Evolutionary conservation across 2,888 invertebrate species (phyloP).

Genomic region (Bursaphelenchus okinawaensis): DNA sequence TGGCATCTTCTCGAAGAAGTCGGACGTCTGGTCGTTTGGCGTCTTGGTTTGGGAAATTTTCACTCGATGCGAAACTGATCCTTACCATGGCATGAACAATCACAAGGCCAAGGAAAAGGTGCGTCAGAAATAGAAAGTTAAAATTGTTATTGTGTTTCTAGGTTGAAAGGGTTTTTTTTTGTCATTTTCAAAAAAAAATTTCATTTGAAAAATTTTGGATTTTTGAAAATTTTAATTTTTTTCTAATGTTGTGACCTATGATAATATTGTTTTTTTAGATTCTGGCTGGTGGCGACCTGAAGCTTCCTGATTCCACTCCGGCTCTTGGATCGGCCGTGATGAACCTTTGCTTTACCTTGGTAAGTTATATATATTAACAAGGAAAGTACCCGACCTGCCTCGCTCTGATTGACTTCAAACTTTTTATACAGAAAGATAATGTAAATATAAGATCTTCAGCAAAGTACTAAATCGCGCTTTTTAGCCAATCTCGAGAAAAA

Average conservation of each 20-base stretch:
- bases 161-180: neutral
- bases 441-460: too few relatives aligned
- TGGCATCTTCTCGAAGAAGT: constrained; percentile 20
- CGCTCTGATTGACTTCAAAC: too few relatives aligned
- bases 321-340: neutral
- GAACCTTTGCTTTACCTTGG: constrained; percentile 16
- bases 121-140: neutral
- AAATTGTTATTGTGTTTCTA: neutral
- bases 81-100: constrained; percentile 23
- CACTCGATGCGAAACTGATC: constrained; percentile 21
- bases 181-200: too few relatives aligned
- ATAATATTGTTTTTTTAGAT: constrained; percentile 14
- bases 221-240: too few relatives aligned
- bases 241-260: neutral
- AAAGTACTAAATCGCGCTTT: too few relatives aligned
- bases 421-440: too few relatives aligned
- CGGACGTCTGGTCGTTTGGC: constrained; percentile 24
- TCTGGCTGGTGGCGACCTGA: constrained; percentile 18
- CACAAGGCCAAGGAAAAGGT: constrained; percentile 20
- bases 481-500: too few relatives aligned
- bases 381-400: too few relatives aligned
- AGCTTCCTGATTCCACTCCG: constrained; percentile 12
- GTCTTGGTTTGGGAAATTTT: constrained; percentile 25
- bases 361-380: neutral
- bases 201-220: too few relatives aligned